Conservation (phyloP, 2,888 invertebrate genomes). For the Actias luna region DNA sequence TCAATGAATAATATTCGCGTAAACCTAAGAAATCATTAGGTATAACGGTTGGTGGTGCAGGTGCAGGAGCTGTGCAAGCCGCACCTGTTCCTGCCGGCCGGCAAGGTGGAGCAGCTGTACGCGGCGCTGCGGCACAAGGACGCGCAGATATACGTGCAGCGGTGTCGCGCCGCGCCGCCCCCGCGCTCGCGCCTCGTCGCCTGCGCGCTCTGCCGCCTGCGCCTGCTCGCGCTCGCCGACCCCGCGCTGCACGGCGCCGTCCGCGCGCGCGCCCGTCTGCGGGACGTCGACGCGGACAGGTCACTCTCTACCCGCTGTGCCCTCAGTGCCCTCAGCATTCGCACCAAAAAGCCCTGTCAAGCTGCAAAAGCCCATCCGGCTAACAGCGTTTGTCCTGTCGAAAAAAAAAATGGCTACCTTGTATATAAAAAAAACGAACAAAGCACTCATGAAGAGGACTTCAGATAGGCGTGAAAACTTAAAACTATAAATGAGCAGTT, state of each 20-base stretch:
- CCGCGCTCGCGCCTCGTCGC: slow-evolving; percentile 88
- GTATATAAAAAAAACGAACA: no score
- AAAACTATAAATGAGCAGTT: no score
- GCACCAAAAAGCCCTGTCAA: no score
- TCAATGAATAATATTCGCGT: no score
- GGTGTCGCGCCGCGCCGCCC: slow-evolving; percentile 83
- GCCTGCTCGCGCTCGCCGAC: slow-evolving; percentile 90
- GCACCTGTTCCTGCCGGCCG: slow-evolving; percentile 91
- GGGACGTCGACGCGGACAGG: slow-evolving; percentile 92
- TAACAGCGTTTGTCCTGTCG: no score
- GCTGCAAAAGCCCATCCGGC: no score
- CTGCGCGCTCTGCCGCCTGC: slow-evolving; percentile 89
- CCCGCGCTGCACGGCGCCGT: slow-evolving; percentile 91
- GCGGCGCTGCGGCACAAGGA: slow-evolving; percentile 93
- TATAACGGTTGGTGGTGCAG: slow-evolving; percentile 33
- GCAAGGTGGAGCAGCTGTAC: slow-evolving; percentile 94
- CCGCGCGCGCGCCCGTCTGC: slow-evolving; percentile 87
- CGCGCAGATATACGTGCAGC: slow-evolving; percentile 97
- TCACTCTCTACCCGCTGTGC: slow-evolving; percentile 32
- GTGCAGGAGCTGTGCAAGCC: slow-evolving; percentile 88
- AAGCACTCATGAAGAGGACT: no score
- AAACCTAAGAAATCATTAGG: no score
- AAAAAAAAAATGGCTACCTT: no score
- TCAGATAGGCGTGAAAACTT: no score
- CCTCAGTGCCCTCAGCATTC: no score